Percentiles rank a stretch among this genome's conserved stretches.
Conservation (phyloP, 2,113 vertebrate species). For the Anoura caudifer region DNA sequence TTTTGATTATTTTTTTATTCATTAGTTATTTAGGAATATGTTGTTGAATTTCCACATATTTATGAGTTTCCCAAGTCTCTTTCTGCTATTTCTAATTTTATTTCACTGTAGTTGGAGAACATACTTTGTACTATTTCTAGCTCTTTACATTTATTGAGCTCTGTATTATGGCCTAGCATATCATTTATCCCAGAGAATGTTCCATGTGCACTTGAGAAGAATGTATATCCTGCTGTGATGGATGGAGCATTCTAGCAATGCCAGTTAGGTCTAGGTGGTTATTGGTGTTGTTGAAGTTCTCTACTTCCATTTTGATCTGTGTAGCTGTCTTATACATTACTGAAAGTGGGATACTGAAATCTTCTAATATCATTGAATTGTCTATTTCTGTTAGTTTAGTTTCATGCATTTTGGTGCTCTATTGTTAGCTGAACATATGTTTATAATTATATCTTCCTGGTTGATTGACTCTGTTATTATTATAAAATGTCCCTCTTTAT, state of each 20-base stretch:
- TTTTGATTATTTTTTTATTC: not conserved
- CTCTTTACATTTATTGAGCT: not conserved
- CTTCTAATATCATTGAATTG: not conserved
- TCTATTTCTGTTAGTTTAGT: not conserved
- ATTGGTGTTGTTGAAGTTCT: not conserved
- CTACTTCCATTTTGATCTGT: not conserved
- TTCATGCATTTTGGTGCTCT: not conserved
- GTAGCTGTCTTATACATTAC: not conserved
- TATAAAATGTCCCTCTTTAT: not conserved
- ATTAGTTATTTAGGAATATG: not conserved
- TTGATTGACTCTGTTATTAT: not conserved
- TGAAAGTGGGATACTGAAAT: not conserved
- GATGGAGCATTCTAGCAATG: not conserved
- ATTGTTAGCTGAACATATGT: not conserved
- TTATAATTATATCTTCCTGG: not conserved
- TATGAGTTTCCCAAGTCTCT: not conserved
- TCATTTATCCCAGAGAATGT: not conserved
- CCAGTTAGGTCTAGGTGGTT: not conserved
- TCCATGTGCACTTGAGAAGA: not conserved
- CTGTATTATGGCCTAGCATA: not conserved
- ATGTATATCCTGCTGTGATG: not conserved
- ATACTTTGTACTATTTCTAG: not conserved
- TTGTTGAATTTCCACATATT: not conserved
- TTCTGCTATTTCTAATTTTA: slow-evolving; percentile 2
- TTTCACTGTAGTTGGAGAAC: not conserved